Evolutionary conservation across 2,888 invertebrate species (phyloP).

Genomic region (Seladonia tumulorum): DNA sequence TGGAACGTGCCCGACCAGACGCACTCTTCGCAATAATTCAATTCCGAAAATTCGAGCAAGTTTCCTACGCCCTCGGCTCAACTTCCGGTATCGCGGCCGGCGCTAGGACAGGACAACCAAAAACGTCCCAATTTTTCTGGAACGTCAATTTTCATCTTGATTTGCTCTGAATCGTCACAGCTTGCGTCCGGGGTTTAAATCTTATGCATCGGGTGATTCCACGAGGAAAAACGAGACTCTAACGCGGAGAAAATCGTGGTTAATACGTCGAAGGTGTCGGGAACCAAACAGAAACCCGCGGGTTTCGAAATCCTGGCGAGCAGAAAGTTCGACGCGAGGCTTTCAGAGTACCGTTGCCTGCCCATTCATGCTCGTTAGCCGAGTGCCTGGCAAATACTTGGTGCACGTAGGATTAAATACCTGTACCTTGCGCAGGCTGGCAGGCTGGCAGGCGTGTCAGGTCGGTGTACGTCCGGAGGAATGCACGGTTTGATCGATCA

Average conservation of each 20-base stretch:
- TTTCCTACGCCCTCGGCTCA: background rate
- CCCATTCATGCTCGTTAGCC: conserved; percentile 45
- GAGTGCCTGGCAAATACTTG: conserved; percentile 10
- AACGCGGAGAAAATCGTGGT: background rate
- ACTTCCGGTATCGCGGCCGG: background rate
- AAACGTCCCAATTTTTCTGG: background rate
- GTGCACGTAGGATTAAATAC: conserved; percentile 16
- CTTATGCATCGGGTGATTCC: background rate
- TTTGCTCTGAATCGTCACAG: background rate
- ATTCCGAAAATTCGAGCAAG: background rate
- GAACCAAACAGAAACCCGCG: background rate
- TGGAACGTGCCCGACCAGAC: too few relatives aligned
- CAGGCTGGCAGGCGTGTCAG: conserved; percentile 7
- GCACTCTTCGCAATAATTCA: background rate
- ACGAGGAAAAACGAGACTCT: background rate
- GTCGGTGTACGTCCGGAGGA: background rate
- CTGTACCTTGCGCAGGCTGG: background rate
- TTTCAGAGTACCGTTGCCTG: conserved; percentile 35
- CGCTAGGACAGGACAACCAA: background rate
- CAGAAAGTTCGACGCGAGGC: background rate
- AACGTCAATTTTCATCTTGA: background rate
- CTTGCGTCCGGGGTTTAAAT: background rate
- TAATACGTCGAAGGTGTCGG: background rate
- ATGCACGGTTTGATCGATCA: conserved; percentile 14
- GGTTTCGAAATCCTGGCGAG: background rate